A percentile compares a stretch with the other conserved stretches of the same genome.
phyloP scores from a whole-genome alignment of 2,888 invertebrate genomes.

The Scaptomyza flava region DNA sequence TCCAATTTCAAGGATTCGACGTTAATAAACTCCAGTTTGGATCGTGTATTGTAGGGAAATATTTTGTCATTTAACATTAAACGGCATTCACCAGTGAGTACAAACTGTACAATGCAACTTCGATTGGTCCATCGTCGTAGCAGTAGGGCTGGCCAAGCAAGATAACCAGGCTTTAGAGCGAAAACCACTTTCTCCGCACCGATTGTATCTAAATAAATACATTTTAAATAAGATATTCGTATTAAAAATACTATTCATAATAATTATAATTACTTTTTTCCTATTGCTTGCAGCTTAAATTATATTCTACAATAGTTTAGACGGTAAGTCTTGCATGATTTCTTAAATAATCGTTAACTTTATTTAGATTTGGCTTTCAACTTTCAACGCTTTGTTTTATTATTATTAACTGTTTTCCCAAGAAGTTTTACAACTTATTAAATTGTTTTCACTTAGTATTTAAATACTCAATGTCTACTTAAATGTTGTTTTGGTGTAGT shows the following conservation, averaged over 20 bases:
- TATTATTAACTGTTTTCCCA: slow-evolving; percentile 8
- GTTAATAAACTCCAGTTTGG: slow-evolving; percentile 31
- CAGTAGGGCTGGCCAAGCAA: slow-evolving; percentile 43
- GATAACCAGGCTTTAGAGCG: slow-evolving; percentile 25
- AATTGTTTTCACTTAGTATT: slow-evolving; percentile 23
- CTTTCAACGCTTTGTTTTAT: neutral
- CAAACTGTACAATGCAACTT: slow-evolving; percentile 15
- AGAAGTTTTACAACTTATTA: slow-evolving; percentile 2
- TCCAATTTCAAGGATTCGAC: neutral
- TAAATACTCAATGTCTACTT: slow-evolving; percentile 35
- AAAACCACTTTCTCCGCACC: slow-evolving; percentile 38
- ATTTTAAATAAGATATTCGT: no score
- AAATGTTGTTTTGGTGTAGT: slow-evolving; percentile 60
- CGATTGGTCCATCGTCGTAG: neutral
- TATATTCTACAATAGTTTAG: slow-evolving; percentile 1
- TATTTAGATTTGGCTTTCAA: neutral
- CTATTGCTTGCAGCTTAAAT: slow-evolving; percentile 53
- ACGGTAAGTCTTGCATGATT: slow-evolving; percentile 46
- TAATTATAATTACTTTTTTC: no score
- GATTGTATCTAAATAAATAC: slow-evolving; percentile 1
- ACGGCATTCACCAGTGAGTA: slow-evolving; percentile 19
- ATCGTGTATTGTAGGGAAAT: slow-evolving; percentile 29
- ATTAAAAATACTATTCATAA: no score
- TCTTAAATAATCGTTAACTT: neutral
- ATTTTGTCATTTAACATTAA: slow-evolving; percentile 22